Conservation (phyloP, 1,140 invertebrate species). For the Anastatus disparis region DNA sequence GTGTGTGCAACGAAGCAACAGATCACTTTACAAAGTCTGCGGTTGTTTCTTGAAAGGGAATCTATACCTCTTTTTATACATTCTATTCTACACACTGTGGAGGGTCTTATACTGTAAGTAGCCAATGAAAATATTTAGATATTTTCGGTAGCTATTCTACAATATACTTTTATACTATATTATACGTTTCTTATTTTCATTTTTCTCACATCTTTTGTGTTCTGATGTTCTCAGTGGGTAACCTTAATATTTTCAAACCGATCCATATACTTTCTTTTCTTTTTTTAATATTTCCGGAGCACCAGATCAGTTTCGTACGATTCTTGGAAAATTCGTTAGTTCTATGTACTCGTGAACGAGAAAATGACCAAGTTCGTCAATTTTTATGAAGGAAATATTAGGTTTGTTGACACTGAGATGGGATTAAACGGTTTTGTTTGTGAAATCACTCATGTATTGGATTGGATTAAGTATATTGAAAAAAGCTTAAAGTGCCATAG, state of each 20-base stretch:
- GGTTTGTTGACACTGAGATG: background rate
- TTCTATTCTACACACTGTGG: no score
- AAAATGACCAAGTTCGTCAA: background rate
- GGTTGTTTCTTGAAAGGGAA: no score
- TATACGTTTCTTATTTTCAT: no score
- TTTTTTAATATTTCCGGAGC: conserved; percentile 25
- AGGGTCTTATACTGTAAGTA: conserved; percentile 24
- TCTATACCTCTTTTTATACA: no score
- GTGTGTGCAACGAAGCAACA: conserved; percentile 17
- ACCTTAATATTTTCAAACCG: background rate
- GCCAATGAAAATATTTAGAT: conserved; percentile 62
- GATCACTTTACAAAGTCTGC: conserved; percentile 31
- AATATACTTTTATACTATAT: background rate
- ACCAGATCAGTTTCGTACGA: background rate
- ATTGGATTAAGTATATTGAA: no score
- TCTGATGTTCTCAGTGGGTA: conserved; percentile 10
- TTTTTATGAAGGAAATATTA: background rate
- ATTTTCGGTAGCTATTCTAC: conserved; percentile 41
- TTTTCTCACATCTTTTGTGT: conserved; percentile 1
- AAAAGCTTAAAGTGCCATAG: no score
- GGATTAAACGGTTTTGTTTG: conserved; percentile 8
- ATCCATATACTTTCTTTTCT: no score
- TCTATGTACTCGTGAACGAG: background rate
- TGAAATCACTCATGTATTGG: background rate
- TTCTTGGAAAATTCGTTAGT: conserved; percentile 3